phyloP scores from a whole-genome alignment of 1,140 invertebrate genomes.

The Arion vulgaris region DNA sequence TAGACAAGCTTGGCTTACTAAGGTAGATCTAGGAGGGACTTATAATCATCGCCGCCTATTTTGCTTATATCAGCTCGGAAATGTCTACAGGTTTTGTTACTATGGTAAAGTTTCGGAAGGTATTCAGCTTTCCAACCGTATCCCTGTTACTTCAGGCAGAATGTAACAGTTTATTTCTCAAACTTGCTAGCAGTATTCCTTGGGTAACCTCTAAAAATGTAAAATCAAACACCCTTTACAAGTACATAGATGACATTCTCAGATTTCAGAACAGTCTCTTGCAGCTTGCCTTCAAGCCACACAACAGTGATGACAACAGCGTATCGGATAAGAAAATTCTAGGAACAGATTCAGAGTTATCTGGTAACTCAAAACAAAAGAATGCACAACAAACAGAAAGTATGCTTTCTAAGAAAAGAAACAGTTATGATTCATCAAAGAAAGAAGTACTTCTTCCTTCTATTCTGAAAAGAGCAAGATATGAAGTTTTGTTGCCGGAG shows the following conservation, averaged over 20 bases:
- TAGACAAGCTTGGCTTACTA: slow-evolving; percentile 30
- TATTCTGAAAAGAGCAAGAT: background rate
- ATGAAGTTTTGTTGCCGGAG: background rate
- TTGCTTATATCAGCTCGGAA: slow-evolving; percentile 12
- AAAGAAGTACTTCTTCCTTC: slow-evolving; percentile 8
- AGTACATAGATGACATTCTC: slow-evolving; percentile 24
- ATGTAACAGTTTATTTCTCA: slow-evolving; percentile 3
- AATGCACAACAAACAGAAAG: background rate
- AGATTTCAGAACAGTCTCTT: slow-evolving; percentile 23
- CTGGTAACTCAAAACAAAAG: background rate
- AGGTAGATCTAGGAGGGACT: slow-evolving; percentile 15
- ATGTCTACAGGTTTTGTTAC: background rate
- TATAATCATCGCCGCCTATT: slow-evolving; percentile 25
- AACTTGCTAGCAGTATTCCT: slow-evolving; percentile 14
- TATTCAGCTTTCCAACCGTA: background rate
- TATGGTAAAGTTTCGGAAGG: slow-evolving; percentile 1
- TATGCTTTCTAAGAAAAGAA: background rate
- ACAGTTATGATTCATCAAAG: background rate
- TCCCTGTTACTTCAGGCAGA: background rate
- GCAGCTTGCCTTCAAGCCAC: slow-evolving; percentile 15
- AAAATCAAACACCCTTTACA: background rate
- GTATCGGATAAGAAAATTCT: background rate
- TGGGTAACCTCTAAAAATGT: slow-evolving; percentile 14
- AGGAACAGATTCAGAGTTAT: background rate
- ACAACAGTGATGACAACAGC: background rate